Conservation (phyloP, 2,888 invertebrate species). For the Spatulosminthurus flaviceps region DNA sequence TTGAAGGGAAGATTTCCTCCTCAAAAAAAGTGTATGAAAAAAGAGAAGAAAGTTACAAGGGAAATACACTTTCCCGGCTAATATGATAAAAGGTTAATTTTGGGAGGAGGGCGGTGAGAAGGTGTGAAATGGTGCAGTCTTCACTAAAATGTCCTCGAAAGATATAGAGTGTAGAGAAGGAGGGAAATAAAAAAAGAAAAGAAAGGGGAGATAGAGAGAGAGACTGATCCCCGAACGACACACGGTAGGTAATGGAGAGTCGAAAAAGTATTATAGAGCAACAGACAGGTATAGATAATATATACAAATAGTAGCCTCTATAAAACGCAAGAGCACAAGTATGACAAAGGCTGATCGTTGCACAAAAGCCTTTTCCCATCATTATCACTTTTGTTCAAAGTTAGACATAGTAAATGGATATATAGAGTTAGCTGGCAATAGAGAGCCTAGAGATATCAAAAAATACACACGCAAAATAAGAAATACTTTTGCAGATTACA, state of each 20-base stretch:
- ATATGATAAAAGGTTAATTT: background rate
- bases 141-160: conserved; percentile 48
- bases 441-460: background rate
- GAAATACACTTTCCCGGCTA: too few relatives aligned
- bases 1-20: too few relatives aligned
- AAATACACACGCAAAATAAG: conserved; percentile 25
- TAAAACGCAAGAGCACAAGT: conserved; percentile 37
- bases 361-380: conserved; percentile 54
- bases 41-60: too few relatives aligned
- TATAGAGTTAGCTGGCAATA: conserved; percentile 18
- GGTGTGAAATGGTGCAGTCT: conserved; percentile 46
- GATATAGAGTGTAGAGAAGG: conserved; percentile 46
- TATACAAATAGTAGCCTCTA: conserved; percentile 9
- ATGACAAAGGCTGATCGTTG: conserved; percentile 51
- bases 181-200: conserved; percentile 46
- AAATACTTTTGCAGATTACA: conserved; percentile 8
- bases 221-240: conserved; percentile 41
- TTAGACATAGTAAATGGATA: too few relatives aligned
- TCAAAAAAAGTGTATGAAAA: too few relatives aligned
- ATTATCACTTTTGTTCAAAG: conserved; percentile 47
- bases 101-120: conserved; percentile 48
- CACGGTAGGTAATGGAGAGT: conserved; percentile 45
- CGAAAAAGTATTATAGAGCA: conserved; percentile 12
- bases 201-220: conserved; percentile 49
- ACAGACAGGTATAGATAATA: conserved; percentile 16